Percentiles rank a stretch among this genome's conserved stretches.
phyloP scores from a whole-genome alignment of 2,888 invertebrate genomes.

The Cylindroiulus punctatus region DNA sequence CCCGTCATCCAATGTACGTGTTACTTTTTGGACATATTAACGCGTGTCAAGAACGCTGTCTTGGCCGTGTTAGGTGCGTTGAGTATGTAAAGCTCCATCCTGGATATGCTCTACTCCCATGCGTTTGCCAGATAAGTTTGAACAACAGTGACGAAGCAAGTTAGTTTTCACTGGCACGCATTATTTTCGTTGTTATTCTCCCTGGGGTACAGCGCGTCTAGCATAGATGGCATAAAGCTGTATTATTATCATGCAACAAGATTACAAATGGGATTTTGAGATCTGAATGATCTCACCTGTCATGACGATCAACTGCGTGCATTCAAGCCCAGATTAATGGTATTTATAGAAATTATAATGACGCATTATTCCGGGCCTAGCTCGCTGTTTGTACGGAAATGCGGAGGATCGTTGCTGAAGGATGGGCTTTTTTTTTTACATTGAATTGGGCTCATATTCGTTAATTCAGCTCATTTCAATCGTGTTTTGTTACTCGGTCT shows the following conservation, averaged over 20 bases:
- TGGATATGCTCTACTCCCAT: not conserved
- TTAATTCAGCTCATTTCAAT: too few species aligned
- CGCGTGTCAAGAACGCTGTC: not conserved
- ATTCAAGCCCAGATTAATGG: slow-evolving; percentile 19
- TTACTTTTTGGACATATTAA: slow-evolving; percentile 24
- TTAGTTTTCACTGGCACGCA: slow-evolving; percentile 24
- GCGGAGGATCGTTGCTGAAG: not conserved
- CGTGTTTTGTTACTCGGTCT: too few species aligned
- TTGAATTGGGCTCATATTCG: not conserved
- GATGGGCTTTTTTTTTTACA: not conserved
- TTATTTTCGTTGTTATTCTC: slow-evolving; percentile 30
- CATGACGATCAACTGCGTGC: not conserved
- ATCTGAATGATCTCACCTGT: slow-evolving; percentile 47
- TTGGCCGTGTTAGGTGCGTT: not conserved
- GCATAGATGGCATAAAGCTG: not conserved
- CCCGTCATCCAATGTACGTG: slow-evolving; percentile 12
- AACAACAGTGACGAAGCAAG: slow-evolving; percentile 27
- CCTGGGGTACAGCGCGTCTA: not conserved
- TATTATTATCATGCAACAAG: slow-evolving; percentile 28
- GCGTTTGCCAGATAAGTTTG: not conserved
- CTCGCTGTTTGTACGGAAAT: not conserved
- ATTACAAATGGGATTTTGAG: slow-evolving; percentile 47
- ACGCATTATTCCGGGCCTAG: slow-evolving; percentile 3
- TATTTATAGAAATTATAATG: slow-evolving; percentile 22
- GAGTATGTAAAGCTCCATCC: not conserved